Conservation (phyloP, 2,888 invertebrate genomes). For the Alloplasta piceator region DNA sequence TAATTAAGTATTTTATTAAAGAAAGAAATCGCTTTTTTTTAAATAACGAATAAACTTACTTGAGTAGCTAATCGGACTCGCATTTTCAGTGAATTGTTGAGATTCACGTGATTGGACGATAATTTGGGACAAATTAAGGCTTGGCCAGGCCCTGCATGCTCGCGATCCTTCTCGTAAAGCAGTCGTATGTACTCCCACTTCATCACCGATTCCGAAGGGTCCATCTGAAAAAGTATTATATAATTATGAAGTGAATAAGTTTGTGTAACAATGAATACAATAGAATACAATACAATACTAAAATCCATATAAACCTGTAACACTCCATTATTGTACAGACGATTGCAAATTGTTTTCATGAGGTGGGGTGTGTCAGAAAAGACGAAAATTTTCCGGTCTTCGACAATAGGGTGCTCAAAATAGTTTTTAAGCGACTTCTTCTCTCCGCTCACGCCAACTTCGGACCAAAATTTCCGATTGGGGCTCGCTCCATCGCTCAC, state of each 20-base stretch:
- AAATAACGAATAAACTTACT: conserved; percentile 4
- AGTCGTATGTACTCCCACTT: conserved; percentile 41
- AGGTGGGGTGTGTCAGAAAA: conserved; percentile 42
- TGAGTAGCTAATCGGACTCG: conserved; percentile 4
- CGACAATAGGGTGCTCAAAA: conserved; percentile 28
- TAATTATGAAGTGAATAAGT: conserved; percentile 14
- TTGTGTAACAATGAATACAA: neutral
- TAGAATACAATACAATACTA: neutral
- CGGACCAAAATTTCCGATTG: conserved; percentile 40
- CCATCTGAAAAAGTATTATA: conserved; percentile 34
- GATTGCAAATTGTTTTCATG: conserved; percentile 26
- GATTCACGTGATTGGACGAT: conserved; percentile 27
- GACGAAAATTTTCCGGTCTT: conserved; percentile 5
- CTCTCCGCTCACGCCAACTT: conserved; percentile 18
- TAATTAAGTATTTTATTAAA: neutral
- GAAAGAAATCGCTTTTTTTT: neutral
- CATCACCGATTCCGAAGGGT: conserved; percentile 22
- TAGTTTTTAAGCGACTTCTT: conserved; percentile 2
- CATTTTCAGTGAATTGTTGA: conserved; percentile 30
- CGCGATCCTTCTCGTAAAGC: conserved; percentile 39
- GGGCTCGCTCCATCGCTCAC: conserved; percentile 59
- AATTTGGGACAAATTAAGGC: conserved; percentile 27
- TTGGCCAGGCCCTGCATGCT: conserved; percentile 35
- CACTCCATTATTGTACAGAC: conserved; percentile 34
- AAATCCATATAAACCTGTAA: conserved; percentile 12